Evolutionary conservation across 64 coral and sea anemone genomes (phyloP), one percentile per base, ranked within the genome.

Genomic region (Pocillopora damicornis): DNA sequence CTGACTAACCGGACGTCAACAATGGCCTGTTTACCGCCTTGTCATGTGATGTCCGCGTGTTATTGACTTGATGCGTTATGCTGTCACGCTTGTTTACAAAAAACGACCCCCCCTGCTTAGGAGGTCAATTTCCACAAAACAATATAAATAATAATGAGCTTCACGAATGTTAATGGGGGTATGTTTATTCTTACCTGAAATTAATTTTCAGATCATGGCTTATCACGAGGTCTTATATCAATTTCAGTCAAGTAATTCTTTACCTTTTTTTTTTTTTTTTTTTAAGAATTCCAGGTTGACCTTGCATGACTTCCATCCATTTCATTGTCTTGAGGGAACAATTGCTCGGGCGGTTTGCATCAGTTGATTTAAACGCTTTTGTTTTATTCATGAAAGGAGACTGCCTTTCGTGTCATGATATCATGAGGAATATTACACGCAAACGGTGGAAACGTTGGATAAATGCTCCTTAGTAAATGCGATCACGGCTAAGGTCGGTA

Each of bases 41-140:
- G 18, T 66, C 80, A 83, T 35, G 62, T 83, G 80, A 83, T 35
- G 66, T 18, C 11, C 22, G 80, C 35, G 80, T 77, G 75, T n/a
- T 51, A 7, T 51, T 2, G 42, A 51, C 7, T 51, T 51, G 5
- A 25, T 11, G 75, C 75, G 75, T 77, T 14, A 77, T 56, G 37
- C 13, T 77, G 75, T 58, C 75, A 57, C 75, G 75, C 37, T 51
- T 77, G 75, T 77, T 77, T 37, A 77, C 11, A 23, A 71, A 71
- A 25, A 71, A 71, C 67, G 20, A 20, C 67, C 11, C 1, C 22
- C 11, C 22, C 11, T 25, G 22, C 10, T n/a, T 69, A 17, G 66
- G 66, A 16, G 66, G 66, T 2, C 9, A n/a, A 18, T 17, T n/a
- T n/a, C 23, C 14, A n/a, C 64, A 16, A 15, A 67, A 67, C 20